Conservation (phyloP, 2,888 invertebrate genomes). For the Cecidostiba fungosa region DNA sequence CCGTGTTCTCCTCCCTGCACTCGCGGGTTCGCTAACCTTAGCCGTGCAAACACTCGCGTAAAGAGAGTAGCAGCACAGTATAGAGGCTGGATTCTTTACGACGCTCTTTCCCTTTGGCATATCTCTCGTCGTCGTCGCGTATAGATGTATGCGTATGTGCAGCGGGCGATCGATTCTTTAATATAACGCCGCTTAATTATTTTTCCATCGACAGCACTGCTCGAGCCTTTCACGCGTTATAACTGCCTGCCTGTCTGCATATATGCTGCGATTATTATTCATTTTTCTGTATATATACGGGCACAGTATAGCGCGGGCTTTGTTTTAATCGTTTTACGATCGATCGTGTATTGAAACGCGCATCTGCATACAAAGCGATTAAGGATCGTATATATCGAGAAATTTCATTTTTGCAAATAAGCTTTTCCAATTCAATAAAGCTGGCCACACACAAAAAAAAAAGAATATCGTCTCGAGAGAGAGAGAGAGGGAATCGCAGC, state of each 20-base stretch:
- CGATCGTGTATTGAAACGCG: neutral
- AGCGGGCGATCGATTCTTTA: neutral
- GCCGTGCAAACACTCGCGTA: constrained; percentile 68
- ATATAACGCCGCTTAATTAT: too few relatives aligned
- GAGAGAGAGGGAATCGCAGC: neutral
- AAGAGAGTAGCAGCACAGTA: neutral
- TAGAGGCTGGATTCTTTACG: neutral
- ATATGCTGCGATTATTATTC: neutral
- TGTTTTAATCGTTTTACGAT: constrained; percentile 9
- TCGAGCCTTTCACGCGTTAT: too few relatives aligned
- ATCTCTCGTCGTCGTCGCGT: neutral
- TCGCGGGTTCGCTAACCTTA: constrained; percentile 67
- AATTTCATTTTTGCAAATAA: neutral
- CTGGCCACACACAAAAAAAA: too few relatives aligned
- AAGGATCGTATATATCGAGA: neutral
- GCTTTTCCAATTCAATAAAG: too few relatives aligned
- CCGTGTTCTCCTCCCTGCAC: constrained; percentile 18
- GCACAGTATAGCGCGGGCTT: neutral
- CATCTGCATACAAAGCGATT: neutral
- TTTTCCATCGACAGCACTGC: constrained; percentile 36
- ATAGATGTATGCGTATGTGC: neutral
- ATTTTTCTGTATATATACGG: too few relatives aligned
- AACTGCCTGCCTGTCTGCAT: too few relatives aligned
- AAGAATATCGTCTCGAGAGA: too few relatives aligned
- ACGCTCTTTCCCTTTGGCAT: neutral